Percentiles rank a stretch among this genome's conserved stretches.
Conservation (phyloP, 2,888 invertebrate genomes). For the Zeuzera pyrina region DNA sequence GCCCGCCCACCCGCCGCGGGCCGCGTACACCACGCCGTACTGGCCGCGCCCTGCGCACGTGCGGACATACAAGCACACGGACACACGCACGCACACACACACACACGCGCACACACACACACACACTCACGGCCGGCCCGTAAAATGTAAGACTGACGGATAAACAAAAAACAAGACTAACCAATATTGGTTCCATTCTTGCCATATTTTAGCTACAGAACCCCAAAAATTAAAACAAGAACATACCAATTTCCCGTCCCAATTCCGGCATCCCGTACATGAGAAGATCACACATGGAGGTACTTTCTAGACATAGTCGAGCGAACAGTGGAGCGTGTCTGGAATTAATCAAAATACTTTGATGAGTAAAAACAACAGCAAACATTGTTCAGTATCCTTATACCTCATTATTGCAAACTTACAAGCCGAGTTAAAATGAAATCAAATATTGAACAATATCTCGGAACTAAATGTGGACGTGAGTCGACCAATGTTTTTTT, state of each 20-base stretch:
- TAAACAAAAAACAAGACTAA: too few species aligned
- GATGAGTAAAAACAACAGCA: too few species aligned
- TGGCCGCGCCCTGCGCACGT: conserved; percentile 79
- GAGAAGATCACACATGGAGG: conserved; percentile 85
- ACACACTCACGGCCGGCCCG: background rate
- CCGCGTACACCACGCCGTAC: conserved; percentile 90
- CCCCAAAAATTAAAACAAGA: background rate
- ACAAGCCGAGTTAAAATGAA: too few species aligned
- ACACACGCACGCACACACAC: conserved; percentile 24
- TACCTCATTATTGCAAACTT: too few species aligned
- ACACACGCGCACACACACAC: too few species aligned
- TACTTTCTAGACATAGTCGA: conserved; percentile 85
- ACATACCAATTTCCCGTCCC: conserved; percentile 75
- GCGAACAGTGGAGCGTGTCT: conserved; percentile 86
- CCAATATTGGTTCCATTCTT: too few species aligned
- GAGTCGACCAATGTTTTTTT: too few species aligned
- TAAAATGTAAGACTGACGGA: background rate
- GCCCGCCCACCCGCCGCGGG: conserved; percentile 81
- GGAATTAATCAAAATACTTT: too few species aligned
- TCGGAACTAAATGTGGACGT: too few species aligned
- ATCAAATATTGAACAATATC: too few species aligned
- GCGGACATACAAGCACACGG: background rate
- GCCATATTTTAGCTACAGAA: too few species aligned
- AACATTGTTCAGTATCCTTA: too few species aligned
- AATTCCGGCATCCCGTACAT: conserved; percentile 80